Evolutionary conservation across 2,113 vertebrate genomes (phyloP).

Genomic region (Paramisgurnus dabryanus): DNA sequence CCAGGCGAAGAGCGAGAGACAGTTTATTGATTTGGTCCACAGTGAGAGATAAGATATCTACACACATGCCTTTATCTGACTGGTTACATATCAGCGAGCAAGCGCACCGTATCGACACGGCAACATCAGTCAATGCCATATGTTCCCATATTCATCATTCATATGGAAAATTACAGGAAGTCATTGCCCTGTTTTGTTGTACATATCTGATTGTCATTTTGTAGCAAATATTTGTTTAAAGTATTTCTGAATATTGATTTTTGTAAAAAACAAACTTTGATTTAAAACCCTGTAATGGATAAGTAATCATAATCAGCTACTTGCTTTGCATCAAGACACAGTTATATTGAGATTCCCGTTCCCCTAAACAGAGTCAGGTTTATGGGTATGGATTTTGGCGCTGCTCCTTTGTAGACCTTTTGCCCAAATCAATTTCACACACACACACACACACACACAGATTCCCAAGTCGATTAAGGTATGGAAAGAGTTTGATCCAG

Average conservation of each 20-base stretch:
- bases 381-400: constrained; percentile 49
- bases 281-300: neutral
- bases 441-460: constrained; percentile 29
- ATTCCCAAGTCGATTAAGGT: constrained; percentile 39
- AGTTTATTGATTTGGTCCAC: constrained; percentile 52
- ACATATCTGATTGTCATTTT: neutral
- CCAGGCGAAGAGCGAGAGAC: constrained; percentile 34
- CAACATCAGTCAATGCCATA: constrained; percentile 30
- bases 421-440: constrained; percentile 52
- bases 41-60: constrained; percentile 47
- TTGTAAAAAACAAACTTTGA: neutral
- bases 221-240: neutral
- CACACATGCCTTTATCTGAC: constrained; percentile 50
- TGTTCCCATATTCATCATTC: constrained; percentile 8
- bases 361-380: constrained; percentile 28
- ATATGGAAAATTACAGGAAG: neutral
- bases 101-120: constrained; percentile 35
- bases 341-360: constrained; percentile 29
- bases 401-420: constrained; percentile 43
- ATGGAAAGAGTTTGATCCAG: constrained; percentile 26
- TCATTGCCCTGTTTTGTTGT: neutral
- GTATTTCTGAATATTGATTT: too few species aligned
- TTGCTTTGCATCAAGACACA: constrained; percentile 6
- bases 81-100: constrained; percentile 48
- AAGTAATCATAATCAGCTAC: neutral